phyloP scores from a whole-genome alignment of 2,888 invertebrate genomes.

The Stramonita haemastoma region DNA sequence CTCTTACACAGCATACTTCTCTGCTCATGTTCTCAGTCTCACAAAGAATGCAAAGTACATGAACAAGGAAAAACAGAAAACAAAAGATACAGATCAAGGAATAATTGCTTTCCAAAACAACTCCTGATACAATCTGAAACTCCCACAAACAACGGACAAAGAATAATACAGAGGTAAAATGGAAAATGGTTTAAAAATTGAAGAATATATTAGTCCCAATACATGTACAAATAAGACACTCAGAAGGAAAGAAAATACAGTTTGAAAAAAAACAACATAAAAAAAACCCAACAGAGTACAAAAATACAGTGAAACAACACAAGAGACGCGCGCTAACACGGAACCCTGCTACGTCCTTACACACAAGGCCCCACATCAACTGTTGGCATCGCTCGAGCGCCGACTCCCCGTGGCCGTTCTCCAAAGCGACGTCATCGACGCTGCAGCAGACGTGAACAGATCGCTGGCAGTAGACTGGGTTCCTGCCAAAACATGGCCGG shows the following conservation, averaged over 20 bases:
- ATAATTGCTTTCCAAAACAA: too few species aligned
- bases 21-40: too few species aligned
- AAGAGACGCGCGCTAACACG: too few species aligned
- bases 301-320: background rate
- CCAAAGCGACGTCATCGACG: conserved; percentile 89
- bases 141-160: too few species aligned
- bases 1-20: too few species aligned
- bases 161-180: too few species aligned
- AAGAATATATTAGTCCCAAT: background rate
- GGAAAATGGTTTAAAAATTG: too few species aligned
- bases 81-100: too few species aligned
- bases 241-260: background rate
- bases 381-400: conserved; percentile 27
- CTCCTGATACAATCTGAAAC: too few species aligned
- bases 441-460: conserved; percentile 88
- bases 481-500: conserved; percentile 40
- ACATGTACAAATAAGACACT: background rate
- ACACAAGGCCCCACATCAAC: conserved; percentile 37
- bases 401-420: conserved; percentile 63
- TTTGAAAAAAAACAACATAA: background rate
- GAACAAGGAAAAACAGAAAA: too few species aligned
- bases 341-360: background rate
- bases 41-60: too few species aligned
- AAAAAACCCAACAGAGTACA: background rate
- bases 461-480: conserved; percentile 83